phyloP scores from a whole-genome alignment of 2,797 vertebrate species.

The Pelobates cultripes region DNA sequence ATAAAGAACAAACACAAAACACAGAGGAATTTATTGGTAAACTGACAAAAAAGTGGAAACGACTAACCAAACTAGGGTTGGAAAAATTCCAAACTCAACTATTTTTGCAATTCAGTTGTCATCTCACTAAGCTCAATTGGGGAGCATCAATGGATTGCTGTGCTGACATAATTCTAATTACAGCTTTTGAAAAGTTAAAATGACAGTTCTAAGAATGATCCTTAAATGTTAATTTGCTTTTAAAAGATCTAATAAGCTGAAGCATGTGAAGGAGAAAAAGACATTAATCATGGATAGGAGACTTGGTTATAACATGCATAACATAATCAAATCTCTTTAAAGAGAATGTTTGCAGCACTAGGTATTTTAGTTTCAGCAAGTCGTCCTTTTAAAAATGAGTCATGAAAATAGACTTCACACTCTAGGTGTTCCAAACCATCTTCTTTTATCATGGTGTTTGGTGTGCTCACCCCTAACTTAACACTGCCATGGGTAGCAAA shows the following conservation, averaged over 20 bases:
- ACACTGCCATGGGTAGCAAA: neutral
- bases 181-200: too few relatives aligned
- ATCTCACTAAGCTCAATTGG: too few relatives aligned
- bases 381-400: neutral
- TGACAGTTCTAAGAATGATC: neutral
- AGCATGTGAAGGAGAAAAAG: neutral
- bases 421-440: too few relatives aligned
- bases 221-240: neutral
- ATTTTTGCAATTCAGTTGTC: too few relatives aligned
- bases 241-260: neutral
- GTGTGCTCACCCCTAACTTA: neutral
- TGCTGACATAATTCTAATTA: too few relatives aligned
- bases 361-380: neutral
- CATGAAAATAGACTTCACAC: neutral
- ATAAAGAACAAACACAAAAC: too few relatives aligned
- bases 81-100: too few relatives aligned
- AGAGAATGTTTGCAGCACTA: constrained; percentile 26
- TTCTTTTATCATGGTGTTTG: neutral
- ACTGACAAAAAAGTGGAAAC: too few relatives aligned
- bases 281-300: neutral
- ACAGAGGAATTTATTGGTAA: too few relatives aligned
- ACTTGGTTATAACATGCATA: neutral
- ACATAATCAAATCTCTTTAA: neutral
- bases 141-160: too few relatives aligned
- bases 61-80: too few relatives aligned